Conservation (phyloP, 2,797 vertebrate genomes). For the Leptoclinus maculatus region DNA sequence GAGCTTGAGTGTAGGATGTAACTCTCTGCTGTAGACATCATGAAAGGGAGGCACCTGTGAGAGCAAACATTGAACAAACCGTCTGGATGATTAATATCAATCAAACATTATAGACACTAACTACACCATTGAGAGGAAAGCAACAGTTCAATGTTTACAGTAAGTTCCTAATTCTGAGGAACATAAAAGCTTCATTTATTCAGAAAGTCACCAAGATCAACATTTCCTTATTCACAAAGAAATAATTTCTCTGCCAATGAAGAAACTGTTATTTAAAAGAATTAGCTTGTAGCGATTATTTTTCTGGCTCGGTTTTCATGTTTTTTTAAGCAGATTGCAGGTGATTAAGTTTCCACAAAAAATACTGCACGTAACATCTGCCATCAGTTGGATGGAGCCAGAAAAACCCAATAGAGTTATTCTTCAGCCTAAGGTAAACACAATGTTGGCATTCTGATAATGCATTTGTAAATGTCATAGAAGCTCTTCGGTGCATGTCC, state of each 20-base stretch:
- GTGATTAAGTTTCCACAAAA: background rate
- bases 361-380: background rate
- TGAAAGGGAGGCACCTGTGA: conserved; percentile 91
- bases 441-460: background rate
- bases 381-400: background rate
- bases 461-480: background rate
- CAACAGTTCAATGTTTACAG: background rate
- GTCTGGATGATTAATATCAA: background rate
- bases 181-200: background rate
- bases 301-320: background rate
- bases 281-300: background rate
- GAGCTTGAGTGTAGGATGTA: conserved; percentile 91
- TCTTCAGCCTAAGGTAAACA: background rate
- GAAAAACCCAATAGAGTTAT: background rate
- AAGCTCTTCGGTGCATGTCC: background rate
- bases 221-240: background rate
- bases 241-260: background rate
- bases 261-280: background rate
- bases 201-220: background rate
- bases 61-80: conserved; percentile 18
- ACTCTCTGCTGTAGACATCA: conserved; percentile 90
- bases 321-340: background rate
- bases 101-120: background rate
- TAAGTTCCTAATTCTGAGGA: conserved; percentile 12
- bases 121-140: background rate